Percentiles rank a stretch among this genome's conserved stretches.
These are phyloP conservation scores for Zaprionus bogoriensis DNA, from an alignment of 2,888 invertebrate species.

Conservation along the genomic window DNA sequence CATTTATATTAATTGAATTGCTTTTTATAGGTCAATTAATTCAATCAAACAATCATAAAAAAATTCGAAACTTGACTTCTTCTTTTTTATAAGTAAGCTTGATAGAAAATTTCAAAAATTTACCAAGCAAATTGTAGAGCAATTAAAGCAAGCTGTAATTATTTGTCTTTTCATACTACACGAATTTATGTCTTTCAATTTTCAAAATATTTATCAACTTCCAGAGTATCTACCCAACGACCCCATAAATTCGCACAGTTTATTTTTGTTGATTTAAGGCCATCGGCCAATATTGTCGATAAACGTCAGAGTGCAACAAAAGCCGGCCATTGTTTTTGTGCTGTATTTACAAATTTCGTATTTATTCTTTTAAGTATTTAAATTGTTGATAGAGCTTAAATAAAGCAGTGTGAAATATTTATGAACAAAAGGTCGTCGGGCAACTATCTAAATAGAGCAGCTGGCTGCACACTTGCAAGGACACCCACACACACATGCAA, in stretches of 20 bases:
- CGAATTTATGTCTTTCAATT: no score
- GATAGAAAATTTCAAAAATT: no score
- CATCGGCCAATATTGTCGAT: no score
- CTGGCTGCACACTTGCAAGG: slow-evolving; percentile 20
- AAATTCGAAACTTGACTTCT: no score
- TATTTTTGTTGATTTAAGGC: background rate
- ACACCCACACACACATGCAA: slow-evolving; percentile 22
- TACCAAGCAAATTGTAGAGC: no score
- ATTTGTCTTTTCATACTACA: no score
- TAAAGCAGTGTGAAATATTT: background rate
- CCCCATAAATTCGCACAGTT: background rate
- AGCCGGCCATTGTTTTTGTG: background rate
- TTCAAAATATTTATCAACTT: background rate
- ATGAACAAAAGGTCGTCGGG: background rate
- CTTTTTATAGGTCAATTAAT: no score
- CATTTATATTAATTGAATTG: no score
- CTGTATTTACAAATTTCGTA: slow-evolving; percentile 9
- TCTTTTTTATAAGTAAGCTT: no score
- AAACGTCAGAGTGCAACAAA: no score
- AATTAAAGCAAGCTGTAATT: no score
- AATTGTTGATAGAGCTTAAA: slow-evolving; percentile 1
- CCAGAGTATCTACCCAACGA: background rate
- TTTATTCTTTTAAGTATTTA: slow-evolving; percentile 15
- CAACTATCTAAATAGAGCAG: slow-evolving; percentile 12
- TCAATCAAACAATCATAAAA: no score